Percentiles rank a stretch among this genome's conserved stretches.
These are phyloP conservation scores for Ariopsis seemanni DNA, from an alignment of 2,113 vertebrate genomes.

Conservation along the genomic window DNA sequence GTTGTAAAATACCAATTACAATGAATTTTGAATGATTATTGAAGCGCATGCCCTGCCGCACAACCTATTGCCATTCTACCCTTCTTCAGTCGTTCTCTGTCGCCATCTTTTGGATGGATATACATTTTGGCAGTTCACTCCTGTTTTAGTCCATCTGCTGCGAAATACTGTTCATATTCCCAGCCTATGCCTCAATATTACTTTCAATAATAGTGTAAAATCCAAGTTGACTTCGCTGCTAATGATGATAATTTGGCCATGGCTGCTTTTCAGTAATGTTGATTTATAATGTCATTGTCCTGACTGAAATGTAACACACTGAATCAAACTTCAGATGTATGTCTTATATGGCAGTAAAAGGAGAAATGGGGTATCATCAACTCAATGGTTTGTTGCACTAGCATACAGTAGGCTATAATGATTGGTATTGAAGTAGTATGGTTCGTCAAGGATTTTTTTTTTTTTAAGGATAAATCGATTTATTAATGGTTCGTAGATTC, in stretches of 20 bases:
- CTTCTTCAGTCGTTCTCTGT: slow-evolving; percentile 28
- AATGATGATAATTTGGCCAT: not conserved
- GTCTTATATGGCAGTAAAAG: not conserved
- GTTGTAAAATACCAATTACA: not conserved
- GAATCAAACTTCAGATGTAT: not conserved
- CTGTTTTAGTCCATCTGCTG: not conserved
- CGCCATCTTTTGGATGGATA: slow-evolving; percentile 41
- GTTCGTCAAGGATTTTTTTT: not conserved
- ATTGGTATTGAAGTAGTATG: not conserved
- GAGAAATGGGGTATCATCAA: not conserved
- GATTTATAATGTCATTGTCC: not conserved
- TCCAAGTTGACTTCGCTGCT: not conserved
- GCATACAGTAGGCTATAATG: not conserved
- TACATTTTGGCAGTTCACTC: not conserved
- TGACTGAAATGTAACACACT: not conserved
- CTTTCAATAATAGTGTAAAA: not conserved
- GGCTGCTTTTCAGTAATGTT: not conserved
- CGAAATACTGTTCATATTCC: not conserved
- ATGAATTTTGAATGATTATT: not conserved
- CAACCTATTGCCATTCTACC: not conserved
- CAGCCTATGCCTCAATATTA: not conserved
- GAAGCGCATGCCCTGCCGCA: not conserved
- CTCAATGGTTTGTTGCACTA: not conserved
- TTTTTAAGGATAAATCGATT: too few relatives aligned
- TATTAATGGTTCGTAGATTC: not conserved